Evolutionary conservation across 2,888 invertebrate genomes (phyloP).

Genomic region (Thyatira batis): DNA sequence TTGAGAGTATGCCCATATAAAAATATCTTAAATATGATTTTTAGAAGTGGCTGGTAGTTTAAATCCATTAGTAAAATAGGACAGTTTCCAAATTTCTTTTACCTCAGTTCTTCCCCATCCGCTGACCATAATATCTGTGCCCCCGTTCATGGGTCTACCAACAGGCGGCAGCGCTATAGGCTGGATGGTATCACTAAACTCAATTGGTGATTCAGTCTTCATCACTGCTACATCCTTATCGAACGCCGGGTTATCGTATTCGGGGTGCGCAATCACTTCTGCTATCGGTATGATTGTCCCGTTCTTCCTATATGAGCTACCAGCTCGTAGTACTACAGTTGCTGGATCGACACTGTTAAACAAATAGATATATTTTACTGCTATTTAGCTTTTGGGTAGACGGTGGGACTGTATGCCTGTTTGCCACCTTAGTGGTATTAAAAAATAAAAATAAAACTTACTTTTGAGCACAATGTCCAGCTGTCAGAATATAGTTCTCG

Average conservation of each 20-base stretch:
- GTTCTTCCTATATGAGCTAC: constrained; percentile 62
- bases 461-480: constrained; percentile 75
- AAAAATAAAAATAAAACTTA: constrained; percentile 37
- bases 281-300: constrained; percentile 72
- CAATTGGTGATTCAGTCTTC: constrained; percentile 59
- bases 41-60: too few relatives aligned
- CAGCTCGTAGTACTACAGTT: constrained; percentile 70
- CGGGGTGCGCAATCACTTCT: constrained; percentile 63
- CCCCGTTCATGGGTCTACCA: constrained; percentile 39
- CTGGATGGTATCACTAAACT: constrained; percentile 54
- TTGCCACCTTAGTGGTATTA: too few relatives aligned
- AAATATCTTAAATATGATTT: too few relatives aligned
- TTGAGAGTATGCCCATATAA: too few relatives aligned
- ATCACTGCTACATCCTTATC: constrained; percentile 73
- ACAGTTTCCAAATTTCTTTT: constrained; percentile 9
- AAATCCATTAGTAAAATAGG: too few relatives aligned
- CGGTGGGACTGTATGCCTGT: too few relatives aligned
- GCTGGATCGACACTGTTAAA: constrained; percentile 61
- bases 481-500: constrained; percentile 69
- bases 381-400: too few relatives aligned
- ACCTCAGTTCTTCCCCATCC: constrained; percentile 72
- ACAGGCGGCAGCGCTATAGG: constrained; percentile 51
- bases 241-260: constrained; percentile 61
- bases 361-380: too few relatives aligned
- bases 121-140: constrained; percentile 53